Evolutionary conservation across 2,797 vertebrate species (phyloP), one percentile per base, ranked within the genome.

Genomic region (Leptodactylus fallax): DNA sequence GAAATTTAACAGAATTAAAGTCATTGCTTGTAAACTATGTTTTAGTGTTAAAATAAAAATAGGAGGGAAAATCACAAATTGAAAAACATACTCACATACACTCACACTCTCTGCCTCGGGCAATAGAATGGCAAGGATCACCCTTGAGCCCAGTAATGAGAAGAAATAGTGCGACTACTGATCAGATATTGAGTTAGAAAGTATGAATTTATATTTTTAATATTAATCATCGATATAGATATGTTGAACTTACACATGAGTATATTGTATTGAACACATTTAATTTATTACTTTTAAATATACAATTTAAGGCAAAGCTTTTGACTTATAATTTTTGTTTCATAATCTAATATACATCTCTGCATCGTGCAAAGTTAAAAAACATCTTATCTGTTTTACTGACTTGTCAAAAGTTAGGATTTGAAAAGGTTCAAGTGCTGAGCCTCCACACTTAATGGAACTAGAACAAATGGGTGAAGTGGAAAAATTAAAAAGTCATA

Each of bases 81-180:
- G 71, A 74, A 74, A 74, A 74, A n/a, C 11, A 21, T 72, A 17
- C 67, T 47, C 71, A 74, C 45, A 74, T 74, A n/a, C 6, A 45
- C 19, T 21, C 71, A 49, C 36, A 21, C 9, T 74, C 45, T 74
- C 16, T 74, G 71, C 71, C 45, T 74, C 71, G 49, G 71, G 71
- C 71, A 49, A 45, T 10, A 49, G 71, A 74, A 74, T 74, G 71
- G 71, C 71, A 74, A 74, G 71, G 71, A 74, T 74, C 71, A 49
- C 71, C 71, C 71, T 12, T 74, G 71, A 74, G 71, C 71, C 71
- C 45, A 49, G 17, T 74, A 74, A 49, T 74, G 71, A 49, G 71
- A 12, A 49, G 45, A 74, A 74, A 49, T 72, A 49, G 45, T 74
- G 1, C 21, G 45, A 49, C 17, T 74, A 12, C 45, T 49, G 10